Conservation (phyloP, 2,797 vertebrate genomes). For the Dipus sagitta region DNA sequence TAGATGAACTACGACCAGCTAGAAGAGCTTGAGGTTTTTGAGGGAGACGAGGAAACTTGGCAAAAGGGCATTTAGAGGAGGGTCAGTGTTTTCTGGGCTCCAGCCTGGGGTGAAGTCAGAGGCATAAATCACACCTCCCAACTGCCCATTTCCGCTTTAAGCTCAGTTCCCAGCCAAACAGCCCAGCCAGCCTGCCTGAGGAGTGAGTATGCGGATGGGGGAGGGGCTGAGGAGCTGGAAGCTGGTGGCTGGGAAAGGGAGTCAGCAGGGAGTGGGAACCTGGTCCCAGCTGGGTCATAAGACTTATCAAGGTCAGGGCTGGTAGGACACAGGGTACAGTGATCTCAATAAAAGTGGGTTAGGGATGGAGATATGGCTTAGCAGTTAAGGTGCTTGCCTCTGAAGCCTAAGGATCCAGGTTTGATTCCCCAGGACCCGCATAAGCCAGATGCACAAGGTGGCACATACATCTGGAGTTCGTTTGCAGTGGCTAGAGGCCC, state of each 20-base stretch:
- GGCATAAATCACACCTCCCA: constrained; percentile 80
- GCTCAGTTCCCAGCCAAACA: constrained; percentile 72
- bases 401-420: too few species aligned
- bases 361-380: too few species aligned
- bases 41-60: constrained; percentile 38
- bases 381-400: too few species aligned
- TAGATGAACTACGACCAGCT: constrained; percentile 49
- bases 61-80: constrained; percentile 62
- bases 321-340: neutral
- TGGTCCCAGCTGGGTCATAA: neutral
- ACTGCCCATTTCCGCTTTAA: constrained; percentile 77
- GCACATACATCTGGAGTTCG: too few species aligned
- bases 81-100: constrained; percentile 64
- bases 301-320: neutral
- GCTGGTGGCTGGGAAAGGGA: neutral
- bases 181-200: constrained; percentile 56
- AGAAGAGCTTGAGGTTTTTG: constrained; percentile 62
- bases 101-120: constrained; percentile 79
- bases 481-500: too few species aligned
- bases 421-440: too few species aligned
- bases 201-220: constrained; percentile 31
- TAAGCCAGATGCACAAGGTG: too few species aligned
- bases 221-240: constrained; percentile 54
- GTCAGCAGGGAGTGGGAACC: neutral
- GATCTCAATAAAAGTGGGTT: neutral